Conservation (phyloP, 2,797 vertebrate genomes). For the Siniperca scherzeri region DNA sequence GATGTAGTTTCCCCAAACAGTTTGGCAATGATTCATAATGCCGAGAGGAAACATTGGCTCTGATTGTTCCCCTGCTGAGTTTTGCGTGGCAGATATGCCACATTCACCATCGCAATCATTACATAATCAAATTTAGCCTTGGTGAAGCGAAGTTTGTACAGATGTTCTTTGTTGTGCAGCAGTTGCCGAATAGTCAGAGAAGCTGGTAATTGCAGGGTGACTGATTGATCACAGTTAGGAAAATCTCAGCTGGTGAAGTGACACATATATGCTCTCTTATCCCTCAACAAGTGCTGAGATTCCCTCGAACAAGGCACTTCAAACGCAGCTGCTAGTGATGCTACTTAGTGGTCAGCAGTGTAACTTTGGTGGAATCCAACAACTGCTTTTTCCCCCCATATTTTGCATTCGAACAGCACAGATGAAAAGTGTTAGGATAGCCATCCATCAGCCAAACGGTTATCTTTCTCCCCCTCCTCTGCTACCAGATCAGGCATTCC, state of each 20-base stretch:
- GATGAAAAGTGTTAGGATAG: slow-evolving; percentile 4
- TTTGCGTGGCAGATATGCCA: neutral
- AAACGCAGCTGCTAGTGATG: neutral
- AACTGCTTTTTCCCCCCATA: slow-evolving; percentile 2
- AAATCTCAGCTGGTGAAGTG: slow-evolving; percentile 12
- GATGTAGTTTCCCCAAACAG: neutral
- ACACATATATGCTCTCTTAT: neutral
- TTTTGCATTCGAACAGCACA: neutral
- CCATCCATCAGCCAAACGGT: slow-evolving; percentile 16
- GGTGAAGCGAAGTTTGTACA: slow-evolving; percentile 3
- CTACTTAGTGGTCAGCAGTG: neutral
- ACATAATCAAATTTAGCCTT: slow-evolving; percentile 24
- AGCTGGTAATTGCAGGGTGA: slow-evolving; percentile 30
- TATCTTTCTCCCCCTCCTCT: neutral
- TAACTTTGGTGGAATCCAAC: neutral
- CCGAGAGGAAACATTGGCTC: neutral
- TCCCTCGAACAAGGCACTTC: neutral
- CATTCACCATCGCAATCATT: slow-evolving; percentile 35
- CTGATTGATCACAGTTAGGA: slow-evolving; percentile 9
- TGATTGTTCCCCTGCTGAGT: slow-evolving; percentile 5
- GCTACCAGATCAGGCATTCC: slow-evolving; percentile 45
- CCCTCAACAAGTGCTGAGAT: slow-evolving; percentile 12
- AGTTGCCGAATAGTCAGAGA: neutral
- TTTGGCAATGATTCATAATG: neutral
- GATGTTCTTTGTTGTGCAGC: slow-evolving; percentile 23